phyloP scores from a whole-genome alignment of 2,113 vertebrate genomes.

The Menidia beryllina region DNA sequence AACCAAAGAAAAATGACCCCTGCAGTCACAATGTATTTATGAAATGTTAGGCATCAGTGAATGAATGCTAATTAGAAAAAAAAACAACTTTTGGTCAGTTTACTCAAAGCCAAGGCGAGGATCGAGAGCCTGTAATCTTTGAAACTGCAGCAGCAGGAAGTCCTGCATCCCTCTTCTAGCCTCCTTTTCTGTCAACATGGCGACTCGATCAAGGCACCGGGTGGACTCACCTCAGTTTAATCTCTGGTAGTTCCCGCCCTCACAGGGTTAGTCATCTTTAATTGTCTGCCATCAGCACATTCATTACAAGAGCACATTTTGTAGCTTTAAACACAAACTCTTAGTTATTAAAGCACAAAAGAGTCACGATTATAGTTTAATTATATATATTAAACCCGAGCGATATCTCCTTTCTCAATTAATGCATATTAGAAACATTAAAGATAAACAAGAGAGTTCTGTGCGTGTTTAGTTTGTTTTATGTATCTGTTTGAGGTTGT shows the following conservation, averaged over 20 bases:
- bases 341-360: background rate
- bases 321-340: slow-evolving; percentile 1
- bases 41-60: slow-evolving; percentile 8
- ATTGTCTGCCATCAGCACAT: slow-evolving; percentile 32
- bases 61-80: slow-evolving; percentile 23
- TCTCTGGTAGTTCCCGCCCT: slow-evolving; percentile 29
- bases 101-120: slow-evolving; percentile 2
- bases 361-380: no score
- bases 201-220: slow-evolving; percentile 4
- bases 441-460: no score
- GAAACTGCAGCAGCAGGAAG: slow-evolving; percentile 10
- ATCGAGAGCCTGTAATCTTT: slow-evolving; percentile 18
- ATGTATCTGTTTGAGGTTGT: no score
- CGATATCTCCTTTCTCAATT: no score
- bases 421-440: no score
- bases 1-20: slow-evolving; percentile 14
- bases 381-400: no score
- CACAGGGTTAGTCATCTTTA: slow-evolving; percentile 36
- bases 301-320: slow-evolving; percentile 7
- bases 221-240: slow-evolving; percentile 42
- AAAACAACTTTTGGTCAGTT: slow-evolving; percentile 10
- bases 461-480: no score
- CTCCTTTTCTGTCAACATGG: slow-evolving; percentile 13
- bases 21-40: slow-evolving; percentile 10
- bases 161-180: slow-evolving; percentile 35